These are phyloP conservation scores for Lemur catta DNA, from an alignment of 2,797 vertebrate species.

Conservation along the genomic window DNA sequence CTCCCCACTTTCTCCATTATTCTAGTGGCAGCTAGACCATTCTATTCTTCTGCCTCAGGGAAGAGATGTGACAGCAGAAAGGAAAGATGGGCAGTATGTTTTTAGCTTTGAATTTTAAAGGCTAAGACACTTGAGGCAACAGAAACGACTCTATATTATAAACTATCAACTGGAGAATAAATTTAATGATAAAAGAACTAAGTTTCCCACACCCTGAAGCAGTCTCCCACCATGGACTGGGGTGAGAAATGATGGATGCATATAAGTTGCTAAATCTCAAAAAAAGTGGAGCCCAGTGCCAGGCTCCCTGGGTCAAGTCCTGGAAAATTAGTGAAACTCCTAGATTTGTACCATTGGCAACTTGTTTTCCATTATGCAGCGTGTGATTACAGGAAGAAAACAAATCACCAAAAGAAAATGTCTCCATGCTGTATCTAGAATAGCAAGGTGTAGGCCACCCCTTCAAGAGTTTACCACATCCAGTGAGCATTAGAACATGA, in stretches of 20 bases:
- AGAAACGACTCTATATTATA: slow-evolving; percentile 20
- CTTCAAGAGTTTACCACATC: background rate
- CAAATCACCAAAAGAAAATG: background rate
- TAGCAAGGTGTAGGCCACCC: background rate
- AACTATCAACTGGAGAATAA: slow-evolving; percentile 8
- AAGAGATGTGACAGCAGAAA: slow-evolving; percentile 17
- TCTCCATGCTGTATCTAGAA: background rate
- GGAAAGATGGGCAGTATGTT: slow-evolving; percentile 25
- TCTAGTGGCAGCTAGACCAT: background rate
- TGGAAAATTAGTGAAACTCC: background rate
- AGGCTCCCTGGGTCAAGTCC: background rate
- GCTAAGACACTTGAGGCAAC: slow-evolving; percentile 8
- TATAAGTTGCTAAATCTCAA: slow-evolving; percentile 20
- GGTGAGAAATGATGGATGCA: background rate
- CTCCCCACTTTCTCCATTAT: background rate
- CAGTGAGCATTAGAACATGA: background rate
- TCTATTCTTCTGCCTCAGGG: background rate
- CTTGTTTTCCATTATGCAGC: background rate
- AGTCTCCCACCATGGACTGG: background rate
- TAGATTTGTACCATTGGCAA: background rate
- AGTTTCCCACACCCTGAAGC: background rate
- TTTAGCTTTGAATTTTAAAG: slow-evolving; percentile 43
- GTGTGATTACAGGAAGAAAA: background rate
- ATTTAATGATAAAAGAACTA: background rate
- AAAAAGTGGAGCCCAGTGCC: background rate